Base-by-base conservation (phyloP, 2,113 vertebrate genomes). In the Notechis scutatus region DNA sequence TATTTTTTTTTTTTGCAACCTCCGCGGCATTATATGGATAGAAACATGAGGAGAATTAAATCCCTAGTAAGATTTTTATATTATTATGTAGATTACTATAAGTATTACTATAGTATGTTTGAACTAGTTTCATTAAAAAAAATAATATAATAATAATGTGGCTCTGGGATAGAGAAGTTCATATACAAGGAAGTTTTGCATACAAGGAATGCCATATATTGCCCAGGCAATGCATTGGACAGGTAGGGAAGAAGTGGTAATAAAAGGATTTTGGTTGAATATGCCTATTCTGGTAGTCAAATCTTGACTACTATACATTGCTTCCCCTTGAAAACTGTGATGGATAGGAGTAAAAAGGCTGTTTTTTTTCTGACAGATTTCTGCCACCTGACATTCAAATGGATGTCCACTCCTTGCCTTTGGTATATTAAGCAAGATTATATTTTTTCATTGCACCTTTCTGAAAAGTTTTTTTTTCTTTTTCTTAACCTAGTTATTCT, bases 1-100 rank as follows among this genome's bases (percentile, higher is more conserved):
- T 15, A 92, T 85, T 90, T 39, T 91, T 96, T 96, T 42, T 96
- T 45, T 90, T 93, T 86, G 55, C 42, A 26, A 42, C 18, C 15
- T 52, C 86, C 2, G 1, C 0, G 14, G 55, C n/a, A 52, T 52
- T 61, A 52, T 87, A 92, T 69, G 21, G 52, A 29, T 90, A 55
- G 93, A 96, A 93, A 94, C 9, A 85, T 34, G 91, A 55, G 34
- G 14, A 94, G 55, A 69, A 92, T 85, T 42, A 85, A 85, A 85
- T 42, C 57, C 23, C 64, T n/a, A 56, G 57, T 45, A 57, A 3
- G 3, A 50, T 85, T 92, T 81, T 39, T n/a, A 55, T 61, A 59
- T 54, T 88, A 47, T 52, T 92, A 54, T 91, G 81, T 91, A 56
- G n/a, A 92, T 34, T 61, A 87, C 7, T 87, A 52, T 47, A 23